Evolutionary conservation across 2,888 invertebrate genomes (phyloP).

Genomic region (Drosophila acutilabella): DNA sequence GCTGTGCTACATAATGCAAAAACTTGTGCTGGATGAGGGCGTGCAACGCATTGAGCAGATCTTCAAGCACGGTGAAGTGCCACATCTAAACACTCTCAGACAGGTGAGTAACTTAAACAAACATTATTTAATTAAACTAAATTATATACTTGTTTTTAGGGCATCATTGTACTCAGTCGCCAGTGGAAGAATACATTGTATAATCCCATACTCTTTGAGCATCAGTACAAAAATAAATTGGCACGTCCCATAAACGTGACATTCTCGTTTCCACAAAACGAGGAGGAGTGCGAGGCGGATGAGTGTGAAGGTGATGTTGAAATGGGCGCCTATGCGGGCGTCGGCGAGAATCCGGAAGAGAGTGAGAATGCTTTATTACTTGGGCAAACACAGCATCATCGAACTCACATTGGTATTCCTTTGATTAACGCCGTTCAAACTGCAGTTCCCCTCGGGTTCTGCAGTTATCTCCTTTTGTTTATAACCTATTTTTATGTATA

Average conservation of each 20-base stretch:
- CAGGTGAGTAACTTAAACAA: constrained; percentile 87
- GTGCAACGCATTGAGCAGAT: constrained; percentile 92
- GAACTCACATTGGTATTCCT: constrained; percentile 85
- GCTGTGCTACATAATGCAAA: constrained; percentile 94
- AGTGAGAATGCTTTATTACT: constrained; percentile 86
- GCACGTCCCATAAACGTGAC: constrained; percentile 94
- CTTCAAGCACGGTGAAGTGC: constrained; percentile 92
- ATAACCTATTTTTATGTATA: constrained; percentile 59
- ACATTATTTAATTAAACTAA: background rate
- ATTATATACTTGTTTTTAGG: constrained; percentile 86
- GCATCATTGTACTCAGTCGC: constrained; percentile 97
- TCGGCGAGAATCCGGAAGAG: constrained; percentile 85
- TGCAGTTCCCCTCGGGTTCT: constrained; percentile 35
- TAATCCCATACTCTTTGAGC: constrained; percentile 95
- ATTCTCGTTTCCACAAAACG: constrained; percentile 93
- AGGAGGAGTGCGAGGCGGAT: constrained; percentile 87
- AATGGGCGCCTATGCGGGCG: constrained; percentile 81
- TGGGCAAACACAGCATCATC: constrained; percentile 85
- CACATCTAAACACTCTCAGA: constrained; percentile 93
- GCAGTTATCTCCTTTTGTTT: constrained; percentile 68
- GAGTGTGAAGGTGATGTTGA: constrained; percentile 84
- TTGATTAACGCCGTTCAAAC: constrained; percentile 83
- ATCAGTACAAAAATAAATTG: constrained; percentile 94
- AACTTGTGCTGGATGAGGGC: constrained; percentile 92
- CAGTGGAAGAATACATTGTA: constrained; percentile 99